A percentile compares a stretch with the other conserved stretches of the same genome.
These are phyloP conservation scores for Eulemur mongoz DNA, from an alignment of 2,797 vertebrate species.

Conservation along the genomic window DNA sequence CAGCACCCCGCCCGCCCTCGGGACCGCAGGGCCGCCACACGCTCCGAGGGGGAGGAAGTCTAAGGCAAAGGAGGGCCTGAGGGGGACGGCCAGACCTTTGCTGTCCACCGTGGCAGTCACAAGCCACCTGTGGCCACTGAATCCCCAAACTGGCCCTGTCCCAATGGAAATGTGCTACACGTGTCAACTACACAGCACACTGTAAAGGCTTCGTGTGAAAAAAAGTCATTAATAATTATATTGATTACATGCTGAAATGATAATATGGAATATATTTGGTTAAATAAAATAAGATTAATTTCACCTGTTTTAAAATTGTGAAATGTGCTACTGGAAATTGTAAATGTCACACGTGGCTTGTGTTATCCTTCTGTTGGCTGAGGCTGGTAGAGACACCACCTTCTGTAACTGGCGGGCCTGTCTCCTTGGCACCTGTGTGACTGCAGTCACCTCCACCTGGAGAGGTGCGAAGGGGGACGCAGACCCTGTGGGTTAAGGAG, in stretches of 20 bases:
- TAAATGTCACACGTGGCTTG: background rate
- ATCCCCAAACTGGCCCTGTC: background rate
- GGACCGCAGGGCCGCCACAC: background rate
- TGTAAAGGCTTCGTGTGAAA: background rate
- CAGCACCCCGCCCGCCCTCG: background rate
- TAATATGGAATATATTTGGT: background rate
- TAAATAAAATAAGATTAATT: background rate
- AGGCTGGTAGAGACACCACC: background rate
- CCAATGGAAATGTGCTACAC: background rate
- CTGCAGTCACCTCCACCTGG: background rate
- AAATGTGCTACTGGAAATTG: background rate
- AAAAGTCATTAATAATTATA: background rate
- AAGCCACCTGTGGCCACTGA: background rate
- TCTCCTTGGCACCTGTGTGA: background rate
- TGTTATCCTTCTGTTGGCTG: background rate
- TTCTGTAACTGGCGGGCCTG: background rate
- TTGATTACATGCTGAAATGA: background rate
- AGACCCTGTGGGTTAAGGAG: too few species aligned
- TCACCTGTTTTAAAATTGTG: background rate
- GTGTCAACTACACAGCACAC: accelerated
- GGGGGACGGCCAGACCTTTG: accelerated
- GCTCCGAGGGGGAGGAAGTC: background rate
- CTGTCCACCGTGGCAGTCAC: background rate
- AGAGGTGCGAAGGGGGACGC: background rate
- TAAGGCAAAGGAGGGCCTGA: too few species aligned